These are phyloP conservation scores for Bemisia tabaci DNA, from an alignment of 1,140 invertebrate genomes.

Conservation along the genomic window DNA sequence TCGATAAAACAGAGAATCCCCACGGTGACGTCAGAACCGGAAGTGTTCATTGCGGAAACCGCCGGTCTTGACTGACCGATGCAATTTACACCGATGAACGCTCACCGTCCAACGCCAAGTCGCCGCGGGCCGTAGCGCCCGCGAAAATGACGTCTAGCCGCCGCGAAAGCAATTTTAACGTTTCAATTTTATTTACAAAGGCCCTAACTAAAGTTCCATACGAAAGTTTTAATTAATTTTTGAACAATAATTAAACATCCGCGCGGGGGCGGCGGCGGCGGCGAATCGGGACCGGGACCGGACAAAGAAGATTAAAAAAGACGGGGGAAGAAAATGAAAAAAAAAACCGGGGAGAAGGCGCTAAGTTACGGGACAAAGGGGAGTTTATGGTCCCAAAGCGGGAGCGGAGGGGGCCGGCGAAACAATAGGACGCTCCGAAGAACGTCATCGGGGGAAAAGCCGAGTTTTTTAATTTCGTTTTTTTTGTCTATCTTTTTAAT, in stretches of 20 bases:
- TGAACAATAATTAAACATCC: neutral
- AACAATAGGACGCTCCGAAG: neutral
- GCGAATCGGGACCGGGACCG: neutral
- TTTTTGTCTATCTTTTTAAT: neutral
- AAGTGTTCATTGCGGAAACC: too few relatives aligned
- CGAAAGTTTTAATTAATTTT: neutral
- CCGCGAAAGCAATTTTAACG: neutral
- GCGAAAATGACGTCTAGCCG: too few relatives aligned
- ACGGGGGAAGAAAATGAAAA: neutral
- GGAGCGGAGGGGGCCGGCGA: too few relatives aligned
- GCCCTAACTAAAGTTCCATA: neutral
- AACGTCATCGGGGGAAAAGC: neutral
- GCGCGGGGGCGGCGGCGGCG: too few relatives aligned
- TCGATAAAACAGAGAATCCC: too few relatives aligned
- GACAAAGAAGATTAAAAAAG: neutral
- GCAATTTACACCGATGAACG: too few relatives aligned
- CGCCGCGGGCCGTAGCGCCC: too few relatives aligned
- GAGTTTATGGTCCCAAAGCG: neutral
- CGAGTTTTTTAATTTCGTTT: neutral
- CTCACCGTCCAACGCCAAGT: too few relatives aligned
- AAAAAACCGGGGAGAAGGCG: neutral
- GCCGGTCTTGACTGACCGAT: too few relatives aligned
- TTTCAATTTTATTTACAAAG: neutral
- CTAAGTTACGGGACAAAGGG: neutral
- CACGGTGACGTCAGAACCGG: too few relatives aligned